phyloP scores from a whole-genome alignment of 2,797 vertebrate species.

The Dicrostonyx torquatus region DNA sequence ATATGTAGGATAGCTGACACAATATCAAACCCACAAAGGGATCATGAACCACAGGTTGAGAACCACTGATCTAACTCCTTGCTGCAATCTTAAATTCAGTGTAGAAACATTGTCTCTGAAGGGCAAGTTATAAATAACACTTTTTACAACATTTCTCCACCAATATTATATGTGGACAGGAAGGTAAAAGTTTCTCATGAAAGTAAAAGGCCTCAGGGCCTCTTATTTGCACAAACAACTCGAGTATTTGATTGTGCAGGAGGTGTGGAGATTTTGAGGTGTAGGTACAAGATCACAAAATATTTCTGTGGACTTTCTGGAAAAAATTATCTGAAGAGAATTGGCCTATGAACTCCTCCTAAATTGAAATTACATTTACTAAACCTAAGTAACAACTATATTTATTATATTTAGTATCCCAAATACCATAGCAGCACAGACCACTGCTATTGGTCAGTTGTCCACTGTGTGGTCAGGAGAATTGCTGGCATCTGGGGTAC shows the following conservation, averaged over 20 bases:
- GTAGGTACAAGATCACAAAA: not conserved
- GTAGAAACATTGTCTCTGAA: slow-evolving; percentile 25
- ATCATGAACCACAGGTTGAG: not conserved
- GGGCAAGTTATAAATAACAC: not conserved
- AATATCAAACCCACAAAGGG: not conserved
- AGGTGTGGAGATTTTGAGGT: not conserved
- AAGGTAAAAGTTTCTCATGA: not conserved
- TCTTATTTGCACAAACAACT: not conserved
- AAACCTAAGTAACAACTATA: not conserved
- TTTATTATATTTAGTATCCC: not conserved
- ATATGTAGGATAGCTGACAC: not conserved
- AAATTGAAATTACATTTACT: not conserved
- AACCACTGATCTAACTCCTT: not conserved
- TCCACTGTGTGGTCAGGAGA: not conserved
- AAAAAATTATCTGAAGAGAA: not conserved
- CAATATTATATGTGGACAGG: not conserved
- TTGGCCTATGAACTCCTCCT: not conserved
- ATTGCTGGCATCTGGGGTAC: not conserved
- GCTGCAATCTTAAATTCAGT: not conserved
- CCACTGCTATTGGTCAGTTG: too few species aligned
- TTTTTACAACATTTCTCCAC: not conserved
- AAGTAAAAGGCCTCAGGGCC: not conserved
- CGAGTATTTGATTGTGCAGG: not conserved
- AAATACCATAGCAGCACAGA: not conserved
- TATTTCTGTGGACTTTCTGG: not conserved